Conservation (phyloP, 1,140 invertebrate genomes). For the Vanessa tameamea region DNA sequence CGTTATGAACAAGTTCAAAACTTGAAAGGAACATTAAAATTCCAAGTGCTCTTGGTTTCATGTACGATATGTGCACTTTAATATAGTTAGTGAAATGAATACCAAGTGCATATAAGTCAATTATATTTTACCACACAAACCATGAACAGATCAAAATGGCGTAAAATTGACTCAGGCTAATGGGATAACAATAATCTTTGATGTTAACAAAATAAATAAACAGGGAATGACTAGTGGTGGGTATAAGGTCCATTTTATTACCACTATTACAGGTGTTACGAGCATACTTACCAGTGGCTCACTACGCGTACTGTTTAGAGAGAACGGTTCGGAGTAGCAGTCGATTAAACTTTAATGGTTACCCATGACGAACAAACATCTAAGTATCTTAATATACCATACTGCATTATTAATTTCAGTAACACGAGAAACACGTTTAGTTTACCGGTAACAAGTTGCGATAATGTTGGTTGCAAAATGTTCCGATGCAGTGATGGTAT, state of each 20-base stretch:
- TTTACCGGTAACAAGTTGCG: constrained; percentile 30
- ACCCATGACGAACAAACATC: background rate
- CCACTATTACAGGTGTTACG: constrained; percentile 26
- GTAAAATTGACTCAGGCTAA: constrained; percentile 12
- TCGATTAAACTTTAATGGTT: constrained; percentile 14
- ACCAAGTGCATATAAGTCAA: background rate
- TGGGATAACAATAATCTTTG: constrained; percentile 11
- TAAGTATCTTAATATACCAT: constrained; percentile 18
- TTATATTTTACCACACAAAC: background rate
- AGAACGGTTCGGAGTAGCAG: background rate
- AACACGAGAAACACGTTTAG: constrained; percentile 30
- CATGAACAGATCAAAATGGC: background rate
- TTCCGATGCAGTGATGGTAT: constrained; percentile 48
- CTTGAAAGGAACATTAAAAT: constrained; percentile 35
- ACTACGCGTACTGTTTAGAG: background rate
- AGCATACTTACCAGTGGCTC: constrained; percentile 5
- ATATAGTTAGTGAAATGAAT: background rate
- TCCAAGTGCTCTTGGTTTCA: constrained; percentile 24
- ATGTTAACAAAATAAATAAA: constrained; percentile 16
- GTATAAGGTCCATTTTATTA: constrained; percentile 24
- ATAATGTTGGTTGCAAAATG: constrained; percentile 38
- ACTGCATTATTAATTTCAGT: constrained; percentile 28
- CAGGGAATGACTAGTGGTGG: constrained; percentile 10
- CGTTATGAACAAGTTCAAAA: constrained; percentile 34
- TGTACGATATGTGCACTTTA: constrained; percentile 7